Percentiles rank a stretch among this genome's conserved stretches.
Evolutionary conservation across 2,113 vertebrate species (phyloP).

Genomic region (Alethe castanea): DNA sequence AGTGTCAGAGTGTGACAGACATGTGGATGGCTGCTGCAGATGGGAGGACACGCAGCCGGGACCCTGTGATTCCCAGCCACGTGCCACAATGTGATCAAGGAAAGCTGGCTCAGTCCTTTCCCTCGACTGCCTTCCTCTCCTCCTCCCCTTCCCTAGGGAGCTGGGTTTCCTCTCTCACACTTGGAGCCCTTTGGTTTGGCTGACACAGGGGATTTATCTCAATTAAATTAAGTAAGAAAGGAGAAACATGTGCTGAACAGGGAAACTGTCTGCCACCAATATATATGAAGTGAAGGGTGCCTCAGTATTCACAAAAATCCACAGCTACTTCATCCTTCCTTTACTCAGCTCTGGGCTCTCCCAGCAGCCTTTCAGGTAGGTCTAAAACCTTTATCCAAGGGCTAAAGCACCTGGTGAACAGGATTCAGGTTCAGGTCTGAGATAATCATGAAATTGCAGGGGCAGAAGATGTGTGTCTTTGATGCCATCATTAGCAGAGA

Average conservation of each 20-base stretch:
- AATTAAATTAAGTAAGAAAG: neutral
- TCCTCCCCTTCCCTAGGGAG: neutral
- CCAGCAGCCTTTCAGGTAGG: neutral
- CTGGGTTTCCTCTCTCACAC: neutral
- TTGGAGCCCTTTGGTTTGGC: neutral
- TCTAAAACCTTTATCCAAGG: neutral
- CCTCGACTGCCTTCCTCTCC: neutral
- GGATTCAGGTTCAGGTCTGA: neutral
- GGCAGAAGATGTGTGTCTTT: neutral
- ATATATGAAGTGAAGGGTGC: fast-evolving
- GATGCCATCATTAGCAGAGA: neutral
- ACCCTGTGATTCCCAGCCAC: slow-evolving; percentile 30
- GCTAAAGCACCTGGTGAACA: neutral
- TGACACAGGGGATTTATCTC: neutral
- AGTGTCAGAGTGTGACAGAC: slow-evolving; percentile 69
- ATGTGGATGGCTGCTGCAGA: neutral
- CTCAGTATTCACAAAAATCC: neutral
- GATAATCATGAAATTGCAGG: neutral
- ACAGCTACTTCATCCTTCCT: neutral
- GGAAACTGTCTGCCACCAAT: neutral
- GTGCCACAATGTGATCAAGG: slow-evolving; percentile 17
- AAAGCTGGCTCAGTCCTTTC: neutral
- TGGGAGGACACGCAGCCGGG: neutral
- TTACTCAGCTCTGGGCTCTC: neutral
- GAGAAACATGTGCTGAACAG: neutral